These are phyloP conservation scores for Varanus salvator DNA, from an alignment of 2,113 vertebrate species.

Conservation along the genomic window DNA sequence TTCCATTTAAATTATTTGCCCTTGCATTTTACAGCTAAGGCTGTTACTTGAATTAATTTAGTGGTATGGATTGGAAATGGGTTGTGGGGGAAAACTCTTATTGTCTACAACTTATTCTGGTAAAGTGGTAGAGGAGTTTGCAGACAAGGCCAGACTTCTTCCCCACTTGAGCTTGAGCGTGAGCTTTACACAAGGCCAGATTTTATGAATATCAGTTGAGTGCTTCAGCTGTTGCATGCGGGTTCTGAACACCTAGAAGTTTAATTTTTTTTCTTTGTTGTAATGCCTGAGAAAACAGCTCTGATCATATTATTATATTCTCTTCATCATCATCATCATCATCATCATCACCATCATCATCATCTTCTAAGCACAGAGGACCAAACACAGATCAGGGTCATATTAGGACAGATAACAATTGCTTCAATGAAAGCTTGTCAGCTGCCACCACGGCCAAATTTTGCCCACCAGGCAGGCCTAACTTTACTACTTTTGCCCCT, in stretches of 20 bases:
- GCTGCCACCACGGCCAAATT: conserved; percentile 27
- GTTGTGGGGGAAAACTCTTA: not conserved
- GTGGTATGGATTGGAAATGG: not conserved
- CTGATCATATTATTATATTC: conserved; percentile 1
- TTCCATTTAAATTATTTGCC: not conserved
- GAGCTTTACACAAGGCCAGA: too few relatives aligned
- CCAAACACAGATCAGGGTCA: not conserved
- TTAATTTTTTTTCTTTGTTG: not conserved
- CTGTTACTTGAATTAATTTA: not conserved
- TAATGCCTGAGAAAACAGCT: not conserved
- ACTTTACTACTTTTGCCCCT: not conserved
- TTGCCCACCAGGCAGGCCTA: conserved; percentile 20
- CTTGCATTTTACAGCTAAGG: not conserved
- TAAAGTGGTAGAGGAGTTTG: not conserved
- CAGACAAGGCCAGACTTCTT: not conserved
- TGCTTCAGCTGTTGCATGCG: rapidly evolving
- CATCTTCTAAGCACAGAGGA: not conserved
- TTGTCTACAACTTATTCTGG: not conserved
- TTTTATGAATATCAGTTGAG: not conserved
- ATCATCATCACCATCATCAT: not conserved
- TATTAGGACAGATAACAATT: not conserved
- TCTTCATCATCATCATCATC: not conserved
- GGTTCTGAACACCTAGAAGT: not conserved
- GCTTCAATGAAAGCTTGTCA: not conserved
- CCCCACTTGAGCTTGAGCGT: not conserved